These are phyloP conservation scores for Leptinotarsa defecta DNA, from an alignment of 1,140 invertebrate species.

Conservation along the genomic window DNA sequence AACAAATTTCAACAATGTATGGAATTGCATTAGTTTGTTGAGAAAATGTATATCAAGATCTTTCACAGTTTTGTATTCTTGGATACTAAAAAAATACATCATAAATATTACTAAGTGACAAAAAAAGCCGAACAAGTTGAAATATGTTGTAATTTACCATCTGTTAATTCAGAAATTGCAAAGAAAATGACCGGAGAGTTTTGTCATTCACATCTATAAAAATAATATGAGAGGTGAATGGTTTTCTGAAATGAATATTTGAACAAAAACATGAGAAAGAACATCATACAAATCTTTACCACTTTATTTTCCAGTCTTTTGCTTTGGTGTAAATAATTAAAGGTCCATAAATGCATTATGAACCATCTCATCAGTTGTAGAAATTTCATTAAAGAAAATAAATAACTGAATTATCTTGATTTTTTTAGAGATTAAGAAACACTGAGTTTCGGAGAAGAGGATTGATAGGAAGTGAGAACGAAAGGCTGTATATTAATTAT, in stretches of 20 bases:
- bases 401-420: too few species aligned
- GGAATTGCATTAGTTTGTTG: neutral
- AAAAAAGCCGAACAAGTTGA: neutral
- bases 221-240: too few species aligned
- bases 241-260: too few species aligned
- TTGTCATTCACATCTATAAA: too few species aligned
- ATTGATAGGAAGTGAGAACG: slow-evolving; percentile 47
- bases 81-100: neutral
- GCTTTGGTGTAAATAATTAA: too few species aligned
- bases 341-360: too few species aligned
- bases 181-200: neutral
- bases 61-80: neutral
- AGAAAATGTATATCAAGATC: too few species aligned
- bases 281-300: too few species aligned
- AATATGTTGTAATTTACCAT: slow-evolving; percentile 8
- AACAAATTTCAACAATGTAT: neutral
- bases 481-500: slow-evolving; percentile 51
- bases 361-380: too few species aligned
- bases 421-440: slow-evolving; percentile 41
- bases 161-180: neutral
- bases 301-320: too few species aligned
- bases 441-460: slow-evolving; percentile 32
- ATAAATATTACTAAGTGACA: neutral
- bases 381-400: too few species aligned
- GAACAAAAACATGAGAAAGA: too few species aligned